Conservation (phyloP, 2,888 invertebrate species). For the Campoplex capitator region DNA sequence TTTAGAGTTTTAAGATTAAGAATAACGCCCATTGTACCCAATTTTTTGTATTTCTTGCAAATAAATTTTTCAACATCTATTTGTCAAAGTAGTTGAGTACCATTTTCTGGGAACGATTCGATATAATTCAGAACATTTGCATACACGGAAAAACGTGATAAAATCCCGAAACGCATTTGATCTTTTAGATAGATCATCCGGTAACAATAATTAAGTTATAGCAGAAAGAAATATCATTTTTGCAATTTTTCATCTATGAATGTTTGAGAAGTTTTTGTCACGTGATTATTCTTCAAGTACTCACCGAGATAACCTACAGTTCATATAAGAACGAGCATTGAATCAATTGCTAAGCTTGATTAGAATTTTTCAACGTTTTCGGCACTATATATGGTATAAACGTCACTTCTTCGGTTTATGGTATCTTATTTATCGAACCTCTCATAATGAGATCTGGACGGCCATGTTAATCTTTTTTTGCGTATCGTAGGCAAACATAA, state of each 20-base stretch:
- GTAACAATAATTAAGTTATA: background rate
- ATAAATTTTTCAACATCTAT: background rate
- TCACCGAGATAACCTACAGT: background rate
- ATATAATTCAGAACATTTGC: background rate
- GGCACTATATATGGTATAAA: slow-evolving; percentile 2
- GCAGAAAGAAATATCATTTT: background rate
- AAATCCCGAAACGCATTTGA: background rate
- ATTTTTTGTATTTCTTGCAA: background rate
- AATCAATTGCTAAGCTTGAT: background rate
- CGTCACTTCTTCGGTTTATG: slow-evolving; percentile 22
- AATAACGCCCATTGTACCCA: background rate
- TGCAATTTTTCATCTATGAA: background rate
- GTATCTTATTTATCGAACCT: slow-evolving; percentile 30
- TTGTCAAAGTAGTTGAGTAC: background rate
- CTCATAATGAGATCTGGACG: slow-evolving; percentile 30
- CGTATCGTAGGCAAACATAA: slow-evolving; percentile 17
- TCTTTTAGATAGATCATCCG: background rate
- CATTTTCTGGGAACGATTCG: background rate
- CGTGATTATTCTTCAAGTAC: background rate
- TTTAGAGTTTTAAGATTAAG: too few relatives aligned
- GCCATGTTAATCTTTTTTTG: slow-evolving; percentile 44
- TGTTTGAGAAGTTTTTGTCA: background rate
- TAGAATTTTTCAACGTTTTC: background rate
- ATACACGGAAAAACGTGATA: background rate
- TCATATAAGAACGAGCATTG: background rate